A percentile compares a stretch with the other conserved stretches of the same genome.
These are phyloP conservation scores for Catamblyrhynchus diadema DNA, from an alignment of 2,797 vertebrate species.

Conservation along the genomic window DNA sequence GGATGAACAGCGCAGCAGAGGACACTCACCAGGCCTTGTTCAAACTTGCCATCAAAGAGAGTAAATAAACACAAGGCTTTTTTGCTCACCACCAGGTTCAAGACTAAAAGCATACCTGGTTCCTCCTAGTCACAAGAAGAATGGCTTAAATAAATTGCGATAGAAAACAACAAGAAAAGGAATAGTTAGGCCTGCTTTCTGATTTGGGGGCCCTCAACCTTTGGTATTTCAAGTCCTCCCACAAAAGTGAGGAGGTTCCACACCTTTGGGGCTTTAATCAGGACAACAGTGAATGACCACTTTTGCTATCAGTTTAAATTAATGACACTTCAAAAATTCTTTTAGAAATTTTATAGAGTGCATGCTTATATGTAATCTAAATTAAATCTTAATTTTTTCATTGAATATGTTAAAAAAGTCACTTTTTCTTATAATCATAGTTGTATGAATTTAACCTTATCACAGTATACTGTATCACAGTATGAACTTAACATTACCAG, in stretches of 20 bases:
- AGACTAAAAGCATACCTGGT: background rate
- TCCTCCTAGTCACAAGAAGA: background rate
- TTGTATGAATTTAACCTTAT: background rate
- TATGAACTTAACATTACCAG: background rate
- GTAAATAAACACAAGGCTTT: background rate
- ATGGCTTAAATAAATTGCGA: background rate
- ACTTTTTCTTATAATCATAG: background rate
- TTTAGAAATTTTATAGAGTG: background rate
- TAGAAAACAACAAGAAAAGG: background rate
- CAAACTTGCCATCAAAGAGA: background rate
- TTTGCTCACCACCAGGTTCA: background rate
- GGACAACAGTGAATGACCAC: background rate
- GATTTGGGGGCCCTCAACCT: rapidly evolving
- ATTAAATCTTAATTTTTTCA: background rate
- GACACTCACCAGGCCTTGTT: background rate
- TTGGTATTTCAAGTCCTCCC: background rate
- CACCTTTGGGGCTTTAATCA: background rate
- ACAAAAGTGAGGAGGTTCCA: background rate
- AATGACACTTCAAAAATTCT: background rate
- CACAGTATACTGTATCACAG: background rate
- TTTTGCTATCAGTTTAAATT: background rate
- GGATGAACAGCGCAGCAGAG: rapidly evolving
- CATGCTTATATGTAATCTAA: background rate
- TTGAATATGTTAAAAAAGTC: background rate
- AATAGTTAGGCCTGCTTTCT: background rate